phyloP scores from a whole-genome alignment of 1,140 invertebrate species.

The Zophobas atratus region DNA sequence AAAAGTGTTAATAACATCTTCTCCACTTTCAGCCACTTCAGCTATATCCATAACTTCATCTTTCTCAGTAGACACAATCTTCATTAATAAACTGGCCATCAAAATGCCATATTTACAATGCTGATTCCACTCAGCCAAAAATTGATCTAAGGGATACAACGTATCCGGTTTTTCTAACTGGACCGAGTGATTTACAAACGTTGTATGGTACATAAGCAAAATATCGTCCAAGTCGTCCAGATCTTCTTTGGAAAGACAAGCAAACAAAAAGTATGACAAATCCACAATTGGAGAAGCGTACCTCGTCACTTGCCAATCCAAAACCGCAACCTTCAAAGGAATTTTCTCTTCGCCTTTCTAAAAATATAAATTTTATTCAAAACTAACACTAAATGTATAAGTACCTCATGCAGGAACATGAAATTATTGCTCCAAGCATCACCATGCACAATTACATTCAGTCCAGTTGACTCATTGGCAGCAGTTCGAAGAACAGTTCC shows the following conservation, averaged over 20 bases:
- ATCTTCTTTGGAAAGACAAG: slow-evolving; percentile 69
- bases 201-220: slow-evolving; percentile 71
- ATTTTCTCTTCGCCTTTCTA: slow-evolving; percentile 22
- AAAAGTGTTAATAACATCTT: neutral
- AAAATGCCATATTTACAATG: slow-evolving; percentile 63
- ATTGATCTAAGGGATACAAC: slow-evolving; percentile 66
- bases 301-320: slow-evolving; percentile 73
- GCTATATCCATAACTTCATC: slow-evolving; percentile 19
- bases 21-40: slow-evolving; percentile 5
- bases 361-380: neutral
- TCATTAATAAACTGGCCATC: slow-evolving; percentile 49
- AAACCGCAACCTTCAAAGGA: slow-evolving; percentile 38
- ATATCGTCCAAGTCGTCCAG: slow-evolving; percentile 67
- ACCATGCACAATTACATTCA: slow-evolving; percentile 56
- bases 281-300: slow-evolving; percentile 74
- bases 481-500: neutral
- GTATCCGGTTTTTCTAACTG: slow-evolving; percentile 68
- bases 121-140: slow-evolving; percentile 47
- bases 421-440: slow-evolving; percentile 62
- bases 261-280: slow-evolving; percentile 73
- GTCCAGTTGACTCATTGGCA: neutral
- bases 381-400: slow-evolving; percentile 9
- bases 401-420: slow-evolving; percentile 56
- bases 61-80: neutral
- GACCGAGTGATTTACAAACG: slow-evolving; percentile 65